Base-by-base conservation (phyloP, 2,797 vertebrate species). In the Takifugu rubripes region DNA sequence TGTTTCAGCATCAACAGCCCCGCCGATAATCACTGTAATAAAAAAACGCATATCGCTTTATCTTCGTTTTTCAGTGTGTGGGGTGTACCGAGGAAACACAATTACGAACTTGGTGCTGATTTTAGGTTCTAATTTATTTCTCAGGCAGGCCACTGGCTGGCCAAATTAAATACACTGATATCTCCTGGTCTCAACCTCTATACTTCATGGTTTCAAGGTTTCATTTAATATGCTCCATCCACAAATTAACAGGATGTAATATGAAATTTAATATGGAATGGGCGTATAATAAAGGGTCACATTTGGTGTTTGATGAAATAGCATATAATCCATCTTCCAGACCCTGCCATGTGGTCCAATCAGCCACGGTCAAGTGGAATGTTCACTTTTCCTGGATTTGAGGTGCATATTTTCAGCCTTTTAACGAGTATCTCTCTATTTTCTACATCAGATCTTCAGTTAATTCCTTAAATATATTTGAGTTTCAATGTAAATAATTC, bases 171-270 rank as follows among this genome's bases (percentile, higher is more conserved):
- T 69, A 63, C 68, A 70, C 69, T 56, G 66, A 80, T 82, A 78
- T 82, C 73, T 83, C 76, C 54, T 67, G 77, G 74, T 82, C 79
- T 75, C 73, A 65, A 70, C 81, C 75, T 81, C 78, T 71, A 75
- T 76, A 77, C 81, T 81, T 86, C 85, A 84, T 78, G 83, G 63
- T 86, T 77, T 86, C 78, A 77, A 84, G 81, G 77, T 87, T 88
- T 84, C 79, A 85, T 85, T 90, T 83, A 85, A 83, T 86, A 84
- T 85, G 81, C 81, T 80, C 72, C 78, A 31, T 79, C 72, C 71
- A 77, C 82, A 84, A 84, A 85, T 86, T 84, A 85, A 68, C 77
- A 81, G 77, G 79, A 86, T 81, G 74, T 88, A 79, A 84, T 89
- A 86, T 87, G 68, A 78, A 79, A 82, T 84, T 79, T 81, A 86